These are phyloP conservation scores for Hydroisotoma schaefferi DNA, from an alignment of 2,888 invertebrate species.

Conservation along the genomic window DNA sequence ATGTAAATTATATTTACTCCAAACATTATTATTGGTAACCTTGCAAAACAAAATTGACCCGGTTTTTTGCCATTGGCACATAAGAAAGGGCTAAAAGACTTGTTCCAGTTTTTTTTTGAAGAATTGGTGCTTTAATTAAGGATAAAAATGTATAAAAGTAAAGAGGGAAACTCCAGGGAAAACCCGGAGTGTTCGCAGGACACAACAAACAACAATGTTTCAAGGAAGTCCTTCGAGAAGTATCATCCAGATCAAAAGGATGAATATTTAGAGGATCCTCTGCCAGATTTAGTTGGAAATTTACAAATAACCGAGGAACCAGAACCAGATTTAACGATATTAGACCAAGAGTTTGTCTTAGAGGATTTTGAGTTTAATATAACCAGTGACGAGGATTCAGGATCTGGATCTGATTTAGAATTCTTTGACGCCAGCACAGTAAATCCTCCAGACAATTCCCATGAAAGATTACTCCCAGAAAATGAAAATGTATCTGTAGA, in stretches of 20 bases:
- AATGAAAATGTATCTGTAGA: conserved; percentile 48
- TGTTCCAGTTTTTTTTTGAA: too few species aligned
- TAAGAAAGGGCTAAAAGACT: too few species aligned
- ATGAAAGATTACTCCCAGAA: conserved; percentile 34
- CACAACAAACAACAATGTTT: too few species aligned
- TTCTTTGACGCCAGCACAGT: conserved; percentile 45
- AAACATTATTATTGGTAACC: too few species aligned
- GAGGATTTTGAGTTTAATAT: conserved; percentile 48
- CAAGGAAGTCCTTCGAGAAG: too few species aligned
- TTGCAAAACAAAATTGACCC: too few species aligned
- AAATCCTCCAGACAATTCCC: conserved; percentile 17
- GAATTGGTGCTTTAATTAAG: too few species aligned
- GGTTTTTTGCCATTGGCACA: too few species aligned
- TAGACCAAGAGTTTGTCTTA: conserved; percentile 45
- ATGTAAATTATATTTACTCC: too few species aligned
- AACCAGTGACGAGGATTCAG: conserved; percentile 42
- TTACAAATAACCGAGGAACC: conserved; percentile 44
- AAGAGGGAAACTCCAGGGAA: too few species aligned
- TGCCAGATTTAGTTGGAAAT: conserved; percentile 48
- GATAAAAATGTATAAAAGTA: too few species aligned
- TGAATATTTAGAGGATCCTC: conserved; percentile 47
- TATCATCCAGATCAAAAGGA: conserved; percentile 32
- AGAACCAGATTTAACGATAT: conserved; percentile 46
- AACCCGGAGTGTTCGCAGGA: too few species aligned
- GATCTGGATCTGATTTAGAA: conserved; percentile 45